phyloP scores from a whole-genome alignment of 1,140 invertebrate genomes.

The Eumaeus atala region DNA sequence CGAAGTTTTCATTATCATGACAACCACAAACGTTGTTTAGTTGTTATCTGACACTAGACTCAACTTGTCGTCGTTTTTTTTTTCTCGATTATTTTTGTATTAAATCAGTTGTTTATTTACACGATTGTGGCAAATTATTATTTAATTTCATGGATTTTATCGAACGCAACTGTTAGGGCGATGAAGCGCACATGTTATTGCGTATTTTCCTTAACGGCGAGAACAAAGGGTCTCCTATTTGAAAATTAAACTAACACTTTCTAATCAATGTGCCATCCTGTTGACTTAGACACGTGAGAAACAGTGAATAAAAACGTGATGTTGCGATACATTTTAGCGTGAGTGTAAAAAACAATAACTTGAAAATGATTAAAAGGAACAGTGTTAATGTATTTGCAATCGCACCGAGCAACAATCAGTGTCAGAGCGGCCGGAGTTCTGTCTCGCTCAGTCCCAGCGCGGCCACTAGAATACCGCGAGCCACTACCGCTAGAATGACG shows the following conservation, averaged over 20 bases:
- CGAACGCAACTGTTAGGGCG: slow-evolving; percentile 41
- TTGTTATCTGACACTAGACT: slow-evolving; percentile 49
- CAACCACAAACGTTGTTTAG: slow-evolving; percentile 56
- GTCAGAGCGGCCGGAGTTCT: slow-evolving; percentile 58
- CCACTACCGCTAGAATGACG: slow-evolving; percentile 65
- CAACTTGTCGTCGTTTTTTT: slow-evolving; percentile 41
- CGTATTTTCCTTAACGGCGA: slow-evolving; percentile 57
- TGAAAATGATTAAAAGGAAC: slow-evolving; percentile 73
- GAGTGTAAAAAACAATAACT: slow-evolving; percentile 61
- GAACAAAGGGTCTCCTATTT: slow-evolving; percentile 62
- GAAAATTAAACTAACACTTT: slow-evolving; percentile 51
- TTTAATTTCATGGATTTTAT: slow-evolving; percentile 33
- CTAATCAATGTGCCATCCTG: slow-evolving; percentile 45
- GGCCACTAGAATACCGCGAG: slow-evolving; percentile 59
- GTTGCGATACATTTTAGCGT: slow-evolving; percentile 53
- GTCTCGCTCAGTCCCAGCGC: slow-evolving; percentile 65
- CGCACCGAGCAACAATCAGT: slow-evolving; percentile 69
- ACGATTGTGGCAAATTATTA: slow-evolving; percentile 26
- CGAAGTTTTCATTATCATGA: slow-evolving; percentile 68
- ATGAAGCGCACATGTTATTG: slow-evolving; percentile 39
- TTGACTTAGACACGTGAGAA: slow-evolving; percentile 56
- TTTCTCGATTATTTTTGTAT: slow-evolving; percentile 16
- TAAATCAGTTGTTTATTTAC: slow-evolving; percentile 17
- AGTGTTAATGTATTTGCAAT: slow-evolving; percentile 72
- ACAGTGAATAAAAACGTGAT: slow-evolving; percentile 56